Evolutionary conservation across 2,888 invertebrate species (phyloP).

Genomic region (Leistus spinibarbis): DNA sequence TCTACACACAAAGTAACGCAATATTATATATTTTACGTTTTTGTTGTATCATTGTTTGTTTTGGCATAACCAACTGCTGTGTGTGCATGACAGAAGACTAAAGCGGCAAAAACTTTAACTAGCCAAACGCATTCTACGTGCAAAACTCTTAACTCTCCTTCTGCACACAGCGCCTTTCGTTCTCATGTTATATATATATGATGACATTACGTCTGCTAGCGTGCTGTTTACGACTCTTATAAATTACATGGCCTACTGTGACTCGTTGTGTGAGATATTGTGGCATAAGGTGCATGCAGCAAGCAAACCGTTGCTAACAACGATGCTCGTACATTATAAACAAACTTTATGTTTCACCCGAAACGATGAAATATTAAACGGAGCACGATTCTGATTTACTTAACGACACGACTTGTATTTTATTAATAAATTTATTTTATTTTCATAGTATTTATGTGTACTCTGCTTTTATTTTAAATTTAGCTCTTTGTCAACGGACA

Average conservation of each 20-base stretch:
- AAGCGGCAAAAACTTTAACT: not conserved
- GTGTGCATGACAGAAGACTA: constrained; percentile 26
- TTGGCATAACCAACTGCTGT: not conserved
- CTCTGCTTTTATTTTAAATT: too few relatives aligned
- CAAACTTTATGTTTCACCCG: constrained; percentile 22
- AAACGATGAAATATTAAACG: constrained; percentile 22
- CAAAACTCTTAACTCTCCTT: constrained; percentile 3
- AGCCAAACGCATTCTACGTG: not conserved
- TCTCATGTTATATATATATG: not conserved
- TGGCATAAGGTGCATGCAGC: constrained; percentile 12
- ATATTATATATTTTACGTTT: too few relatives aligned
- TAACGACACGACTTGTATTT: not conserved
- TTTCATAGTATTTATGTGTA: too few relatives aligned
- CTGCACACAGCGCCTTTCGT: not conserved
- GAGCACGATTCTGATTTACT: not conserved
- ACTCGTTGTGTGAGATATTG: constrained; percentile 28
- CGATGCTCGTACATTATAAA: constrained; percentile 10
- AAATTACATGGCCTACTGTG: constrained; percentile 35
- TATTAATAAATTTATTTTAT: not conserved
- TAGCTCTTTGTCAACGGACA: too few relatives aligned
- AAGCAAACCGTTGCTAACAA: constrained; percentile 13
- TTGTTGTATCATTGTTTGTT: constrained; percentile 33
- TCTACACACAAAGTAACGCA: too few relatives aligned
- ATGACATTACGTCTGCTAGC: constrained; percentile 4
- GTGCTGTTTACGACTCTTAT: constrained; percentile 32